Evolutionary conservation across 1,140 invertebrate genomes (phyloP), one percentile per base, ranked within the genome.

Genomic region (Bombus fervidus): DNA sequence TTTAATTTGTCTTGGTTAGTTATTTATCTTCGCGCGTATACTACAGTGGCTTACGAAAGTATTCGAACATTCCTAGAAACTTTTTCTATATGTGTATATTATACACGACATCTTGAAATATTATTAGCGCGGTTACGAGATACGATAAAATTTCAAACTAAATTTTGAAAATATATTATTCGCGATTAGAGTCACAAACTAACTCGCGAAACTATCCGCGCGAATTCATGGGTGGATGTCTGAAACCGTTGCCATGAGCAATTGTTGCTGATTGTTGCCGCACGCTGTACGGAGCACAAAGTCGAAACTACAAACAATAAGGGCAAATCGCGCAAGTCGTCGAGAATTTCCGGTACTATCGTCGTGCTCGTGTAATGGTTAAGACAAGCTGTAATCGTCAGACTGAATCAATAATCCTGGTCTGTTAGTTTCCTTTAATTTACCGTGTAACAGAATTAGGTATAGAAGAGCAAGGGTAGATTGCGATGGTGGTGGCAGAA

Each of bases 241-340:
- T 74, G 31, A 66, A 53, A 53, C 59, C 72, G 43, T 47, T 66
- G 39, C 73, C 47, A 31, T 53, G 34, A 68, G 74, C 74, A 72
- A 88, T 81, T 72, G 69, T 68, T 31, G 53, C 39, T 82, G 78
- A 76, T 68, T 84, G 57, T n/a, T 53, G 73, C 12, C 34, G 43
- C 5, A 13, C n/a, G 8, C 15, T 22, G 18, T 22, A 31, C 31
- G 1, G 25, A 25, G 59, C 34, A 83, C 53, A 78, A 83, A 73
- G 39, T 34, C 57, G 74, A 59, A 78, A 74, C 72, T 83, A 73
- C 59, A 76, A 86, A 82, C 85, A 86, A 90, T 90, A 88, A 91
- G 89, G 83, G 74, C 39, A 80, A 69, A 81, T 88, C 87, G 85
- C 69, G 86, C 87, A 84, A 90, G 76, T 90, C 89, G 85, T 85